Evolutionary conservation across 2,888 invertebrate species (phyloP).

Genomic region (Macroteleia sp.): DNA sequence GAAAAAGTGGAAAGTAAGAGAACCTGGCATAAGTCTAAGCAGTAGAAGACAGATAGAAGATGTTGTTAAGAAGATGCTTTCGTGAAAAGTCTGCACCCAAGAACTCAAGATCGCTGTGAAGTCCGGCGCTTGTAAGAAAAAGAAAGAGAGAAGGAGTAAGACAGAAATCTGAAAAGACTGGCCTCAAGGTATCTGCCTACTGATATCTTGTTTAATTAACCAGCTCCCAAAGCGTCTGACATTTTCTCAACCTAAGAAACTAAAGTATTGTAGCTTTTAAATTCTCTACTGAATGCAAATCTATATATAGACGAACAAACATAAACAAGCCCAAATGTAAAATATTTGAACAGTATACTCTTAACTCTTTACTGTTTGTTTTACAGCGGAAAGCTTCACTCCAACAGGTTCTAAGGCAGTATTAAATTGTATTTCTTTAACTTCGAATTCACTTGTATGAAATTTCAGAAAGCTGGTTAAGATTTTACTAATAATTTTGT

Average conservation of each 20-base stretch:
- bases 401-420: too few species aligned
- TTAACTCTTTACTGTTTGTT: too few species aligned
- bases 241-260: slow-evolving; percentile 34
- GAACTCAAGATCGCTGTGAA: slow-evolving; percentile 56
- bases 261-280: slow-evolving; percentile 38
- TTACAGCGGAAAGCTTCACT: too few species aligned
- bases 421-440: too few species aligned
- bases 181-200: slow-evolving; percentile 55
- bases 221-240: slow-evolving; percentile 50
- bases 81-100: slow-evolving; percentile 60
- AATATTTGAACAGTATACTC: too few species aligned
- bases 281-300: slow-evolving; percentile 11
- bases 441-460: too few species aligned
- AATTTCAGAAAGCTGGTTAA: too few species aligned
- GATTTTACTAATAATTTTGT: too few species aligned
- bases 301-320: slow-evolving; percentile 3
- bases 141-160: slow-evolving; percentile 20
- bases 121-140: slow-evolving; percentile 49
- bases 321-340: too few species aligned
- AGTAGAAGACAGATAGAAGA: slow-evolving; percentile 54
- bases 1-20: slow-evolving; percentile 37
- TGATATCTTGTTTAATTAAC: slow-evolving; percentile 77
- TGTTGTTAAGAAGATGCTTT: slow-evolving; percentile 62
- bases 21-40: slow-evolving; percentile 20
- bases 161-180: slow-evolving; percentile 43